Base-by-base conservation (phyloP, 1,140 invertebrate species). In the Hyposmocoma kahamanoa region DNA sequence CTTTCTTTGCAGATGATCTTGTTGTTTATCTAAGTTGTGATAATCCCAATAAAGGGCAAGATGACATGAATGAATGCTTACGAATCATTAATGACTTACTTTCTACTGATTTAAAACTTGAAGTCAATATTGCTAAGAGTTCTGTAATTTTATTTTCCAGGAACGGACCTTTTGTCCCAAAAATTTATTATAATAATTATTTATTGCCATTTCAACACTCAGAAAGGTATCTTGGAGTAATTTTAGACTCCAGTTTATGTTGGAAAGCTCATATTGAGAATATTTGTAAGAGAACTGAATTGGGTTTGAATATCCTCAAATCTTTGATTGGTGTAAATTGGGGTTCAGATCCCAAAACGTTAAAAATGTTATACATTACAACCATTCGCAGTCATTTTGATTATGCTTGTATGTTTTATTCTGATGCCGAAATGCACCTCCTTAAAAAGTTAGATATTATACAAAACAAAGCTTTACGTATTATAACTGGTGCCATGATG, bases 111-210 rank as follows among this genome's bases (percentile, higher is more conserved):
- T 22, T 47, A 9, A 47, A 47, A 22, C 45, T 47, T 15, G 45
- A 47, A 22, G 45, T 47, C 38, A 47, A 47, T 38, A 22, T 47
- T 13, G 4, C 0, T 3, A 47, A 47, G 38, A 47, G 45, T 22
- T 47, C 45, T 6, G 45, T 38, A 3, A 38, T 47, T 1, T 22
- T 47, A 22, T 47, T 47, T 38, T 38, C 20, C 10, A n/a, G 18
- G 15, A 26, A 22, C 38, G 11, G 21, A 17, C 3, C 24, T 1
- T 17, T 22, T 47, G 13, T 13, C 22, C 38, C 38, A 8, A 20
- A 21, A 41, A 21, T 41, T 21, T 5, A 2, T 10, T 41, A 21
- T 41, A 22, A 41, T 41, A 22, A 20, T 21, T 1, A 3, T 1
- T 9, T 11, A 10, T 21, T 41, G 11, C 38, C 5, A 2, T 6